Evolutionary conservation across 2,888 invertebrate genomes (phyloP), one percentile per base, ranked within the genome.

Genomic region (Conops quadrifasciatus): DNA sequence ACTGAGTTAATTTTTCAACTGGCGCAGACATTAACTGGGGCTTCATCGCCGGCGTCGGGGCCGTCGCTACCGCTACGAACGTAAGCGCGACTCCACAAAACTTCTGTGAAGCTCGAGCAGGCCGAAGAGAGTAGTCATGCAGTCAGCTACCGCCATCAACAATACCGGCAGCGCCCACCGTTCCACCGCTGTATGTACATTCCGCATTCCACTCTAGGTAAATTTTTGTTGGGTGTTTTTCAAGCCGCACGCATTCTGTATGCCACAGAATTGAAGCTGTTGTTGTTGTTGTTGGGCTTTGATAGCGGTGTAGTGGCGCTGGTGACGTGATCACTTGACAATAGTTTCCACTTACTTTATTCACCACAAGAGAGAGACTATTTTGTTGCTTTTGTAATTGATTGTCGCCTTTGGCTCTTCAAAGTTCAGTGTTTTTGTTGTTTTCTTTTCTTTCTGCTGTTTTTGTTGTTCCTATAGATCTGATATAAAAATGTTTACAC

Each of bases 1-100:
- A 85, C 83, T 85, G 82, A 78, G 77, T 80, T 77, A 74, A 78
- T 78, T 75, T 75, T 76, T 79, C 79, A 76, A 75, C 75, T 75
- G 75, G 75, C 75, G 73, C 64, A 62, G 74, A 74, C 75, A 79
- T 79, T 78, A 78, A 77, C 77, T 75, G 77, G n/a, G n/a, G 70
- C 75, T 77, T 77, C 71, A 71, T 24, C 30, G 68, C 26, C 16
- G 58, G 19, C 49, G 67, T 28, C 26, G 53, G 43, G 49, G 67
- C 28, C 58, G 67, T 36, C 47, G 66, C 43, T 43, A 68, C n/a
- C 47, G 66, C 47, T 45, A 16, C 47, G 15, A 49, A 11, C 47
- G 67, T 36, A 7, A 36, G 30, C 24, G 68, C 21, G 47, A 68
- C 68, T 68, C 60, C 60, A 60, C 60, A 45, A 68, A 63, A 51